These are phyloP conservation scores for Pituophis catenifer DNA, from an alignment of 2,113 vertebrate genomes.

Conservation along the genomic window DNA sequence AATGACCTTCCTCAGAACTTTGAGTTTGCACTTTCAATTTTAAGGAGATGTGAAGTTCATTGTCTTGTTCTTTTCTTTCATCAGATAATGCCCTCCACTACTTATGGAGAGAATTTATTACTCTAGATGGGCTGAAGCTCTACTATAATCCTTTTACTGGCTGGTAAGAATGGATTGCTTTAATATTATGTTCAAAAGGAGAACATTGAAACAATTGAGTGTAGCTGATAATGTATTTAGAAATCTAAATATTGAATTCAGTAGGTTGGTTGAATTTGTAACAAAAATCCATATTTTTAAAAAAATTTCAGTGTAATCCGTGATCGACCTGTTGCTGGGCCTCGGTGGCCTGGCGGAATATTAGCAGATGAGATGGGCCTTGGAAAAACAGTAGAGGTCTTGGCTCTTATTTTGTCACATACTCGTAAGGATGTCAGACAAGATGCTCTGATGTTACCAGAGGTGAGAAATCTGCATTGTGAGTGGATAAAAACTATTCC, in stretches of 20 bases:
- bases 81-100: slow-evolving; percentile 84
- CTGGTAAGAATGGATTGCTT: slow-evolving; percentile 77
- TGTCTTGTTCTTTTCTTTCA: slow-evolving; percentile 49
- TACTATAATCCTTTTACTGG: slow-evolving; percentile 96
- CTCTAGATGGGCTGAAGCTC: slow-evolving; percentile 86
- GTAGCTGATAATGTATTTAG: neutral
- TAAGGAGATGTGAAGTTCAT: neutral
- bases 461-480: slow-evolving; percentile 71
- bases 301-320: slow-evolving; percentile 78
- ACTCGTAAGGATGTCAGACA: slow-evolving; percentile 80
- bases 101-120: slow-evolving; percentile 88
- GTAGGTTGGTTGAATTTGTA: neutral
- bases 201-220: neutral
- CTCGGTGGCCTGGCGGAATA: slow-evolving; percentile 93
- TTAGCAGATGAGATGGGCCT: slow-evolving; percentile 98
- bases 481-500: neutral
- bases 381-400: slow-evolving; percentile 95
- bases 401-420: slow-evolving; percentile 92
- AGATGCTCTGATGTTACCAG: slow-evolving; percentile 81
- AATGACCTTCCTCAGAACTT: neutral
- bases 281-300: slow-evolving; percentile 14
- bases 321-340: slow-evolving; percentile 83
- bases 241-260: neutral
- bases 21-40: slow-evolving; percentile 24
- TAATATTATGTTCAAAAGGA: slow-evolving; percentile 14